A percentile compares a stretch with the other conserved stretches of the same genome.
These are phyloP conservation scores for Rhagoletis pomonella DNA, from an alignment of 1,140 invertebrate species.

Conservation along the genomic window DNA sequence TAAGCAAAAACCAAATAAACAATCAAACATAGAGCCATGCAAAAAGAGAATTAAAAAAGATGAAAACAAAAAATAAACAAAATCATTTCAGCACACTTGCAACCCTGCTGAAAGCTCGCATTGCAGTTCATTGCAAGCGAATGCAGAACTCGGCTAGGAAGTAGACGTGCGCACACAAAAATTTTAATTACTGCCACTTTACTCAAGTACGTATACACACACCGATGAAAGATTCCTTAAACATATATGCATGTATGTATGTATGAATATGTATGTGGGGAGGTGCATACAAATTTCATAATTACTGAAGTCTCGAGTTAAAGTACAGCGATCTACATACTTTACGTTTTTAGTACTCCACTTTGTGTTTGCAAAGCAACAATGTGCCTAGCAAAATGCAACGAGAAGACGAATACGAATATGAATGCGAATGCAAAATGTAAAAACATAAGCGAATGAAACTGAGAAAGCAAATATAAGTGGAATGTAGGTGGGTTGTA, in stretches of 20 bases:
- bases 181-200: constrained; percentile 46
- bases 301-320: constrained; percentile 6
- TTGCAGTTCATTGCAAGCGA: no score
- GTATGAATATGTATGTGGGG: neutral
- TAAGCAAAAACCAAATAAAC: neutral
- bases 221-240: no score
- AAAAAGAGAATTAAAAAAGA: constrained; percentile 3
- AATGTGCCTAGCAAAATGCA: neutral
- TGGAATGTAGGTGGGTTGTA: neutral
- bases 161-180: constrained; percentile 38
- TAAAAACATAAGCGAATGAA: constrained; percentile 1
- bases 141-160: constrained; percentile 1
- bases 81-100: neutral
- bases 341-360: constrained; percentile 6
- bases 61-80: neutral
- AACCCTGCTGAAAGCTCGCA: neutral
- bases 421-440: neutral
- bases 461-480: neutral
- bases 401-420: neutral
- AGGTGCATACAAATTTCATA: constrained; percentile 27
- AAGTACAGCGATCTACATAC: constrained; percentile 26
- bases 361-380: neutral
- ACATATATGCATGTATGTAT: neutral
- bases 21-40: no score
- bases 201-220: neutral